Evolutionary conservation across 2,888 invertebrate genomes (phyloP).

Genomic region (Torymus auratus): DNA sequence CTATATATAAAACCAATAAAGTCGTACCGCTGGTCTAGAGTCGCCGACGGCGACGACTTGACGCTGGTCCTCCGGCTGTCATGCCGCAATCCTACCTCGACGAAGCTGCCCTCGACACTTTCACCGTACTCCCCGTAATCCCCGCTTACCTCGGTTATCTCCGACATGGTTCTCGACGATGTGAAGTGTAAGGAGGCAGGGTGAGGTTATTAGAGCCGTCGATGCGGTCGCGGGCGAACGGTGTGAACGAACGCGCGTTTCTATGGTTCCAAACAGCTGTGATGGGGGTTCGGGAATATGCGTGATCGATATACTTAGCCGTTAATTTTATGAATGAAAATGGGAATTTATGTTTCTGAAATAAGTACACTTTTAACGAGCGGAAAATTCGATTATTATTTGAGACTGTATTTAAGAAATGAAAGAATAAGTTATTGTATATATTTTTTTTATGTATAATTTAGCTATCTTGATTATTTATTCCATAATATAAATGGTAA

Average conservation of each 20-base stretch:
- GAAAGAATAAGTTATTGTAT: no score
- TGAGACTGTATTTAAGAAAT: neutral
- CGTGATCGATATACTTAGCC: no score
- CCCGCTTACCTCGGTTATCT: neutral
- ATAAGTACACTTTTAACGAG: no score
- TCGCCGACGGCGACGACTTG: constrained; percentile 54
- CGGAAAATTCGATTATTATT: neutral
- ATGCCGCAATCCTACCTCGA: no score
- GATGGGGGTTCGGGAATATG: no score
- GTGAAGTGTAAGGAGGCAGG: constrained; percentile 7
- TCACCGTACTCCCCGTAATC: constrained; percentile 14
- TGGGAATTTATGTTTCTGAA: no score
- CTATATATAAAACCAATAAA: neutral
- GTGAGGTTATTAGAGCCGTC: constrained; percentile 37
- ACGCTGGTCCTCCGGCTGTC: neutral
- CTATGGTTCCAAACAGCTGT: constrained; percentile 52
- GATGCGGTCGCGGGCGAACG: neutral
- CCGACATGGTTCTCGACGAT: constrained; percentile 23
- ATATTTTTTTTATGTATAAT: no score
- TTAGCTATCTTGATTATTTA: no score
- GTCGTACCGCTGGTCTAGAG: constrained; percentile 58
- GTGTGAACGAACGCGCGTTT: constrained; percentile 32
- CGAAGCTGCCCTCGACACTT: neutral
- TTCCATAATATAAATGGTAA: no score
- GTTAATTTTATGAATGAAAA: no score